These are phyloP conservation scores for Salticus scenicus DNA, from an alignment of 2,888 invertebrate species.

Conservation along the genomic window DNA sequence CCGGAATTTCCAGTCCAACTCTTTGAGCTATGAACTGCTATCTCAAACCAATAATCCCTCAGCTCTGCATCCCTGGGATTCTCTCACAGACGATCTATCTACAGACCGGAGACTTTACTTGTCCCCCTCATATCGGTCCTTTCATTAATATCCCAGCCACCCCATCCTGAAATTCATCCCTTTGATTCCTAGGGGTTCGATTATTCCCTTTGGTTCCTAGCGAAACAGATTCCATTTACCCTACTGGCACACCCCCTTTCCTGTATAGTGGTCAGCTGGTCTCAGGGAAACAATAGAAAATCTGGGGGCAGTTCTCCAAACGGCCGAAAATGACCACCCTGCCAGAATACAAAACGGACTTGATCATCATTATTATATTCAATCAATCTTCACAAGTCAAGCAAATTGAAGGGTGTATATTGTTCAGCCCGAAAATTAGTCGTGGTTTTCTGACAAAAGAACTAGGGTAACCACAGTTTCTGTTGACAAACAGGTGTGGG, in stretches of 20 bases:
- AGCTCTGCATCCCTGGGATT: background rate
- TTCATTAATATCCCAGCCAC: background rate
- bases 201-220: background rate
- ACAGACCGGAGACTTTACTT: background rate
- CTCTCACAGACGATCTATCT: background rate
- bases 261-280: background rate
- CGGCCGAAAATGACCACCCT: slow-evolving; percentile 2
- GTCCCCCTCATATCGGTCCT: background rate
- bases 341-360: background rate
- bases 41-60: no score
- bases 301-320: background rate
- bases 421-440: background rate
- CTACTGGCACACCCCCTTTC: background rate
- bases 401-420: background rate
- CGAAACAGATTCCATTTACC: background rate
- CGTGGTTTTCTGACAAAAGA: background rate
- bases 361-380: slow-evolving; percentile 13
- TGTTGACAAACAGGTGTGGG: background rate
- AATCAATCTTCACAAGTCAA: slow-evolving; percentile 7
- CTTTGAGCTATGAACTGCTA: no score
- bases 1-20: no score
- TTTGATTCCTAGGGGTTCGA: slow-evolving; percentile 1
- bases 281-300: background rate
- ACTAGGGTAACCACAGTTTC: background rate
- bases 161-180: background rate